Evolutionary conservation across 2,797 vertebrate species (phyloP).

Genomic region (Remorina albescens): DNA sequence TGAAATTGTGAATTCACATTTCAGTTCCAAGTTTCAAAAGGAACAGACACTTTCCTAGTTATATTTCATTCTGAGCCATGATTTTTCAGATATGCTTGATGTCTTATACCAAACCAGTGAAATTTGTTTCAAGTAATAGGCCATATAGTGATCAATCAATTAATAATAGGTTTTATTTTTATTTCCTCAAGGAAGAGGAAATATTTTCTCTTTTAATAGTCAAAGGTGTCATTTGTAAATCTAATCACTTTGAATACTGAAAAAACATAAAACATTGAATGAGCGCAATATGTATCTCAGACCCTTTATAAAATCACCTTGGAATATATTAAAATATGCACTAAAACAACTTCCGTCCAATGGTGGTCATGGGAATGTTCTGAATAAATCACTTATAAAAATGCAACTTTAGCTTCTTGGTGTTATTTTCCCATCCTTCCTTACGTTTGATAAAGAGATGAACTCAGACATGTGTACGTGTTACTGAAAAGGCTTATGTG

Average conservation of each 20-base stretch:
- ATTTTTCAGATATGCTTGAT: constrained; percentile 50
- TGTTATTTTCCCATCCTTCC: background rate
- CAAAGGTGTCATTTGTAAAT: constrained; percentile 47
- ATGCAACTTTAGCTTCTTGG: constrained; percentile 6
- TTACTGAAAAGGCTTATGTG: background rate
- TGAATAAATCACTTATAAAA: constrained; percentile 77
- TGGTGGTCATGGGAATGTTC: constrained; percentile 67
- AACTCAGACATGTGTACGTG: background rate
- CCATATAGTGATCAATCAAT: constrained; percentile 25
- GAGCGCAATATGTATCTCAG: constrained; percentile 62
- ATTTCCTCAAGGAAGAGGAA: constrained; percentile 47
- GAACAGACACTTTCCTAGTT: constrained; percentile 59
- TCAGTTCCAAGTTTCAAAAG: constrained; percentile 59
- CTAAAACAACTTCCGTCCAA: constrained; percentile 76
- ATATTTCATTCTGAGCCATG: constrained; percentile 75
- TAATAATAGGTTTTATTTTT: constrained; percentile 35
- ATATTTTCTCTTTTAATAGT: constrained; percentile 45
- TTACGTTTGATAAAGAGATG: background rate
- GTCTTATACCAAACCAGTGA: constrained; percentile 64
- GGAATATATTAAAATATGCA: constrained; percentile 71
- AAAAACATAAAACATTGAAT: constrained; percentile 43
- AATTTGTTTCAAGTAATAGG: constrained; percentile 35
- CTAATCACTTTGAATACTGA: constrained; percentile 52
- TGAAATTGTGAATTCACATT: constrained; percentile 57
- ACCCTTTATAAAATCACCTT: constrained; percentile 54